Evolutionary conservation across 1,140 invertebrate genomes (phyloP).

Genomic region (Trichomalopsis sarcophagae): DNA sequence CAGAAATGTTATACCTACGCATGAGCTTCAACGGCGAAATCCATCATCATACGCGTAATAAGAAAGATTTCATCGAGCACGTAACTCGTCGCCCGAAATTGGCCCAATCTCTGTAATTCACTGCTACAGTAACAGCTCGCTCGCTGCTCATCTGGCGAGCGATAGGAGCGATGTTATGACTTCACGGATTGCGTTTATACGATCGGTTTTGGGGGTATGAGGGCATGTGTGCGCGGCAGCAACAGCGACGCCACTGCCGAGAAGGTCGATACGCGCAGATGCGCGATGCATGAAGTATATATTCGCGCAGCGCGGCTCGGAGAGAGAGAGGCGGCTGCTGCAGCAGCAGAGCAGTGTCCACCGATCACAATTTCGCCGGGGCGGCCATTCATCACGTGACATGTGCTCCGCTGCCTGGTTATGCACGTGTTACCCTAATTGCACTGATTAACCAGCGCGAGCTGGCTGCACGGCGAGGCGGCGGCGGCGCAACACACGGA

Average conservation of each 20-base stretch:
- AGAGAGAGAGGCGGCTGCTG: not conserved
- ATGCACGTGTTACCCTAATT: conserved; percentile 67
- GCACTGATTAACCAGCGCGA: conserved; percentile 60
- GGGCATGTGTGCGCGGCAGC: not conserved
- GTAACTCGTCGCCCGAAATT: conserved; percentile 24
- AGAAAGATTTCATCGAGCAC: conserved; percentile 39
- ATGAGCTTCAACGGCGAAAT: not conserved
- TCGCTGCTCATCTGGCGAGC: conserved; percentile 5
- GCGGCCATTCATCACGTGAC: conserved; percentile 65
- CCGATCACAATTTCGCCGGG: conserved; percentile 65
- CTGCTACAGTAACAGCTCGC: conserved; percentile 8
- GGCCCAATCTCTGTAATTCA: conserved; percentile 43
- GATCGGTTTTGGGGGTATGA: conserved; percentile 10
- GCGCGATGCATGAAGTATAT: conserved; percentile 41
- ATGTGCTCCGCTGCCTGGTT: conserved; percentile 64
- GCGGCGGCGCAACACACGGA: not conserved
- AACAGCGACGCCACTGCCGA: not conserved
- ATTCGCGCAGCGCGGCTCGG: not conserved
- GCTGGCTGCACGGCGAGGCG: not conserved
- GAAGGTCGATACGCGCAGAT: conserved; percentile 43
- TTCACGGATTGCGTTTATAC: conserved; percentile 44
- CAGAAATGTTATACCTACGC: not conserved
- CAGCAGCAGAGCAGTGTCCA: conserved; percentile 51
- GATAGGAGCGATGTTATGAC: conserved; percentile 27
- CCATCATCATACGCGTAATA: conserved; percentile 15